A percentile compares a stretch with the other conserved stretches of the same genome.
These are phyloP conservation scores for Brachypodius melanocephalos DNA, from an alignment of 2,113 vertebrate species.

Conservation along the genomic window DNA sequence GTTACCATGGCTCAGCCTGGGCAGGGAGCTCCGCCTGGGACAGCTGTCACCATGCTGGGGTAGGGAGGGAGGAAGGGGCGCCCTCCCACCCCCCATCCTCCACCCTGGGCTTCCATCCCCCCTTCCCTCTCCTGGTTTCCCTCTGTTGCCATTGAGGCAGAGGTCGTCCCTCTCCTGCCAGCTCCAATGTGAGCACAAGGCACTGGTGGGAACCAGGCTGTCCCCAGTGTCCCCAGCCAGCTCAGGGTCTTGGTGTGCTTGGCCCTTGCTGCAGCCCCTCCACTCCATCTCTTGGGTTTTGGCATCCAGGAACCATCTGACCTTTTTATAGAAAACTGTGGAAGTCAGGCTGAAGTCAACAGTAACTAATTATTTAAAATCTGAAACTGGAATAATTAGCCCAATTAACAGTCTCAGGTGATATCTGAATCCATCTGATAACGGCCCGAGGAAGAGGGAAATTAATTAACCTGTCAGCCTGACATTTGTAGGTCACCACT, in stretches of 20 bases:
- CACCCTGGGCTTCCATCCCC: neutral
- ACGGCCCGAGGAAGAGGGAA: neutral
- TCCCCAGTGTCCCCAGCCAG: neutral
- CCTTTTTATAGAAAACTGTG: neutral
- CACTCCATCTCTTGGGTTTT: accelerated
- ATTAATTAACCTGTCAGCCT: conserved; percentile 56
- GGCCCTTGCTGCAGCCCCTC: neutral
- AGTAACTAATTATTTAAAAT: conserved; percentile 62
- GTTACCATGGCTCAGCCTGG: accelerated
- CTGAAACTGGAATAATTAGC: conserved; percentile 57
- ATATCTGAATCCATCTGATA: conserved; percentile 34
- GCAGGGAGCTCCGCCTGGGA: neutral
- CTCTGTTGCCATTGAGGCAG: accelerated
- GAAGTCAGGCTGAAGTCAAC: conserved; percentile 16
- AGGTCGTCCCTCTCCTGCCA: neutral
- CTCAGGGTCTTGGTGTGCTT: accelerated
- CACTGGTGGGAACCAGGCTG: accelerated
- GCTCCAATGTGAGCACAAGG: accelerated
- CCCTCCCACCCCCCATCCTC: neutral
- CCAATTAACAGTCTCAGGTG: conserved; percentile 68
- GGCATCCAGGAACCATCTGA: neutral
- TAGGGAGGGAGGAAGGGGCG: neutral
- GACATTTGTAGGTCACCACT: neutral
- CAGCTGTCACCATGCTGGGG: accelerated
- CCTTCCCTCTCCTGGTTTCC: neutral